Conservation (phyloP, 2,113 vertebrate species). For the Donacobius atricapilla region DNA sequence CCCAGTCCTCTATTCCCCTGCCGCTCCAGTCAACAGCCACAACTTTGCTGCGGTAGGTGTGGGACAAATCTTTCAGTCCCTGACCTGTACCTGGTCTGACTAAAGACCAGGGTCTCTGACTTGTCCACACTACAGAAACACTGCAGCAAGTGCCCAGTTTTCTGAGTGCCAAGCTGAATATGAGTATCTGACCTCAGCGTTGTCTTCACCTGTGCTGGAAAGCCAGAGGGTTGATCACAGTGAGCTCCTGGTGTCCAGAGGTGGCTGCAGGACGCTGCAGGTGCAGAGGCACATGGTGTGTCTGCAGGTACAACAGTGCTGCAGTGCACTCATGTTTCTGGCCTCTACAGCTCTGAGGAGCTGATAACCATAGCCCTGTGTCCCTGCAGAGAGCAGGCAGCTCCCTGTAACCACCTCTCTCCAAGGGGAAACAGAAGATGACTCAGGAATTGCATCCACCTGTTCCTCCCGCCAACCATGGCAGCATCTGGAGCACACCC, state of each 20-base stretch:
- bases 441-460: not conserved
- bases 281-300: not conserved
- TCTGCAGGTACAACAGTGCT: not conserved
- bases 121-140: not conserved
- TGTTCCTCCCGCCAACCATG: not conserved
- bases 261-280: not conserved
- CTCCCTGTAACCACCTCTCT: not conserved
- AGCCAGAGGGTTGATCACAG: not conserved
- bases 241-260: not conserved
- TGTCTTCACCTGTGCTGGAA: not conserved
- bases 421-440: accelerated
- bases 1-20: not conserved
- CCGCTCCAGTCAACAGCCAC: not conserved
- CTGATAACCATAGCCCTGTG: not conserved
- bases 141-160: not conserved
- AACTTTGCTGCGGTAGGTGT: not conserved
- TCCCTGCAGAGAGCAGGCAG: not conserved
- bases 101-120: not conserved
- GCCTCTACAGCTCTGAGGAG: not conserved
- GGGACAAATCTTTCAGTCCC: not conserved
- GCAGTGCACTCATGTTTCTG: not conserved
- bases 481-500: not conserved
- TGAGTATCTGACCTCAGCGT: accelerated
- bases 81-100: not conserved
- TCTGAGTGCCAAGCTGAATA: not conserved